These are phyloP conservation scores for Cariama cristata DNA, from an alignment of 2,113 vertebrate genomes.

Conservation along the genomic window DNA sequence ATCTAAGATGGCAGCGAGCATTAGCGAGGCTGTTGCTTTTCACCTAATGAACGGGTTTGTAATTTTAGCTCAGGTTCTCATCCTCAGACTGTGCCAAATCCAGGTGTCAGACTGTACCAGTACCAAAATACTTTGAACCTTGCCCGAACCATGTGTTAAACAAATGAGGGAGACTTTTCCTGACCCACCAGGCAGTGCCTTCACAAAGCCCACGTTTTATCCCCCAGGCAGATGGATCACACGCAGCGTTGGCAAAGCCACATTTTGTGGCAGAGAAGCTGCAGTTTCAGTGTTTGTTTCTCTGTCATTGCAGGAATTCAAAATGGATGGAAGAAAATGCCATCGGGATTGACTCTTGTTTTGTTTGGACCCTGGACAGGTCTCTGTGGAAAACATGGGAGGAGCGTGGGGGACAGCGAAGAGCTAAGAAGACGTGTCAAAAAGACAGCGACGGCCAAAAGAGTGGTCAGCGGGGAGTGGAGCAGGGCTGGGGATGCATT, in stretches of 20 bases:
- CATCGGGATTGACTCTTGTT: neutral
- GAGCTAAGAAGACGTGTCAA: slow-evolving; percentile 4
- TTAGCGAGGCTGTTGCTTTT: neutral
- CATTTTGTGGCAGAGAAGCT: slow-evolving; percentile 13
- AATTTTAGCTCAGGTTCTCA: neutral
- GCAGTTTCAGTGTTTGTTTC: slow-evolving; percentile 33
- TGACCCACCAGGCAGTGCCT: neutral
- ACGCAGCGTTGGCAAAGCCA: neutral
- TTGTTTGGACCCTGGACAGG: slow-evolving; percentile 17
- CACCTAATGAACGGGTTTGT: neutral
- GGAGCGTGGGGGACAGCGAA: neutral
- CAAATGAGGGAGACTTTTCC: neutral
- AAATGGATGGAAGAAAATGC: slow-evolving; percentile 14
- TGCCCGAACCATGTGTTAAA: neutral
- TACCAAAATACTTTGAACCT: neutral
- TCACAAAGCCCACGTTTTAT: neutral
- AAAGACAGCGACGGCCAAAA: neutral
- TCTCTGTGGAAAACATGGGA: slow-evolving; percentile 52
- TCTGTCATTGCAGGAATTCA: slow-evolving; percentile 15
- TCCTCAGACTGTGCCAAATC: neutral
- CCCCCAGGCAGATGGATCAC: slow-evolving; percentile 11
- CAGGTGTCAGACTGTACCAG: neutral
- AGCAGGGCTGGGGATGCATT: neutral
- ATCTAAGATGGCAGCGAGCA: neutral
- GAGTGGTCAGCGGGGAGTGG: neutral